Evolutionary conservation across 2,797 vertebrate genomes (phyloP).

Genomic region (Manis pentadactyla): DNA sequence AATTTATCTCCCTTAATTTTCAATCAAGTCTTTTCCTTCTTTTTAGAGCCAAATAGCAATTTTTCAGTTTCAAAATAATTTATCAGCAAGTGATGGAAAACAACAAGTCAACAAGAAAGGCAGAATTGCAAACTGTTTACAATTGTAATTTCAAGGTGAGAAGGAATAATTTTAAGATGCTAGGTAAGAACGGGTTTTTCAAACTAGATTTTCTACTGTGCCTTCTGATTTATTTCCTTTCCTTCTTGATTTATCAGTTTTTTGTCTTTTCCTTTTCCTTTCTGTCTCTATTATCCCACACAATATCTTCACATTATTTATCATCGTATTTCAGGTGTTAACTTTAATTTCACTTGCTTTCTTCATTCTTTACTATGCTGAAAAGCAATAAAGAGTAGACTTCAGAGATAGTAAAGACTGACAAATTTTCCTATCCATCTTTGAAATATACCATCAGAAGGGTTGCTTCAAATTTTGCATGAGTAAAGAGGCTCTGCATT

Average conservation of each 20-base stretch:
- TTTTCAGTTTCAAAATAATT: not conserved
- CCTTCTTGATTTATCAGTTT: not conserved
- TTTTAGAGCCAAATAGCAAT: not conserved
- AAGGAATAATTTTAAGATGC: not conserved
- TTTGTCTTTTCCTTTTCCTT: not conserved
- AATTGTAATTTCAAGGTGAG: not conserved
- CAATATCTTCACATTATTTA: not conserved
- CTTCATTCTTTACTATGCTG: not conserved
- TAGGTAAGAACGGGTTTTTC: not conserved
- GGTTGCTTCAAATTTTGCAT: not conserved
- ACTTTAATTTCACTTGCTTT: conserved; percentile 9
- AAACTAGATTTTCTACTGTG: not conserved
- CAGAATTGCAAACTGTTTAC: not conserved
- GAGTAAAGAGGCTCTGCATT: not conserved
- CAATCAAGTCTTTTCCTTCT: not conserved
- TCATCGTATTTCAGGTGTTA: not conserved
- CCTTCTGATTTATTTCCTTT: not conserved
- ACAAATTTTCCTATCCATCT: not conserved
- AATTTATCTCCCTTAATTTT: not conserved
- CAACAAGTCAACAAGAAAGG: not conserved
- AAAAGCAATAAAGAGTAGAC: not conserved
- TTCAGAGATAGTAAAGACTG: not conserved
- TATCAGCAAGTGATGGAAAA: not conserved
- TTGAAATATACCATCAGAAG: not conserved
- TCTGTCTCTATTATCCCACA: not conserved